phyloP scores from a whole-genome alignment of 2,888 invertebrate genomes.

The Phasia obesa region DNA sequence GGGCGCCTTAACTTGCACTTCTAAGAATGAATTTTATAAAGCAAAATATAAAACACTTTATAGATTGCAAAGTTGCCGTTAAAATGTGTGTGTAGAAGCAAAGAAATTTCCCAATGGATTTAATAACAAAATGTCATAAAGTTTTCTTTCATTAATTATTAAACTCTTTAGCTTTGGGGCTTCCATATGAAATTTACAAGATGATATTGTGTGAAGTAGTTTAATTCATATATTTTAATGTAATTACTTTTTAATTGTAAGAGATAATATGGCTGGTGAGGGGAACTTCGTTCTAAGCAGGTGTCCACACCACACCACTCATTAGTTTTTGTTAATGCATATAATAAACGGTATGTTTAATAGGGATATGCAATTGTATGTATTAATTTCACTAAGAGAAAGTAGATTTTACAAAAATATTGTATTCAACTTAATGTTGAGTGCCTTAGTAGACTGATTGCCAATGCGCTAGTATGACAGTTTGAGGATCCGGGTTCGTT shows the following conservation, averaged over 20 bases:
- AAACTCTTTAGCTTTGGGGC: background rate
- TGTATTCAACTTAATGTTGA: too few relatives aligned
- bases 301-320: too few relatives aligned
- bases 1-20: background rate
- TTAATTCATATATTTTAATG: background rate
- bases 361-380: too few relatives aligned
- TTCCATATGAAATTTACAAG: background rate
- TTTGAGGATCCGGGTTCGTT: too few relatives aligned
- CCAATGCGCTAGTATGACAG: too few relatives aligned
- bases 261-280: too few relatives aligned
- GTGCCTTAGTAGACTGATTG: too few relatives aligned
- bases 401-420: too few relatives aligned
- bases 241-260: background rate
- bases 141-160: conserved; percentile 28
- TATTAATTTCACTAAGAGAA: too few relatives aligned
- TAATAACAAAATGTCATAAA: conserved; percentile 6
- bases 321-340: too few relatives aligned
- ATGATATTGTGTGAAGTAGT: background rate
- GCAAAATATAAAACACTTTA: background rate
- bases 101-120: background rate
- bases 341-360: too few relatives aligned
- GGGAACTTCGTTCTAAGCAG: too few relatives aligned
- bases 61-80: background rate
- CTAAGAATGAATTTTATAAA: background rate
- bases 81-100: background rate